Conservation (phyloP, 2,888 invertebrate genomes). For the Eristalis arbustorum region DNA sequence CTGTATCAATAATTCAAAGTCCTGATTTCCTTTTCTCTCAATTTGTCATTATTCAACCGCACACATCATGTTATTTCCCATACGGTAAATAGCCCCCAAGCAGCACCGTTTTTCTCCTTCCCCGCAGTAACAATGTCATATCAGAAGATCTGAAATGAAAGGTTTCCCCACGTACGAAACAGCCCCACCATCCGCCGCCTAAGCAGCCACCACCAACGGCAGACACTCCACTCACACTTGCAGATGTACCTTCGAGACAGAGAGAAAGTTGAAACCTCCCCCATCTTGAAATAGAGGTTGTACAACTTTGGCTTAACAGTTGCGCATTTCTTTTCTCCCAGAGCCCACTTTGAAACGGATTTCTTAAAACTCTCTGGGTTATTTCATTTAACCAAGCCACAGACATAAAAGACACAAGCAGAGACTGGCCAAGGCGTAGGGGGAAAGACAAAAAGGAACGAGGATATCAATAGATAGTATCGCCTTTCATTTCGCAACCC, state of each 20-base stretch:
- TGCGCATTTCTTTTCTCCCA: slow-evolving; percentile 5
- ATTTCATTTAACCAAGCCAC: slow-evolving; percentile 32
- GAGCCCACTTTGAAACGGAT: slow-evolving; percentile 24
- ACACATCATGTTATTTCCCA: neutral
- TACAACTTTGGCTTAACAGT: slow-evolving; percentile 5
- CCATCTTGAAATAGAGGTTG: neutral
- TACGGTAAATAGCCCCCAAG: neutral
- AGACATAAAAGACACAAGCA: neutral
- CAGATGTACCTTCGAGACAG: neutral
- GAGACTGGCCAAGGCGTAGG: neutral
- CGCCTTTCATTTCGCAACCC: slow-evolving; percentile 42
- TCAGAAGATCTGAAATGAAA: neutral
- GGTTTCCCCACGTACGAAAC: neutral
- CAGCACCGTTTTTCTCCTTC: neutral
- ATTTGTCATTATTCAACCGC: neutral
- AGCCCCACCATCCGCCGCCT: neutral
- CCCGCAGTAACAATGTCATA: neutral
- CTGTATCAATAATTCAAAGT: neutral
- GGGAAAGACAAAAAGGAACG: neutral
- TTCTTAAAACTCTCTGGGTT: slow-evolving; percentile 37
- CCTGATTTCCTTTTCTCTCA: neutral
- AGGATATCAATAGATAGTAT: slow-evolving; percentile 45
- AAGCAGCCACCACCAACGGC: neutral
- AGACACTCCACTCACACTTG: too few species aligned
- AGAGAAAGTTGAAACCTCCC: neutral